A percentile compares a stretch with the other conserved stretches of the same genome.
phyloP scores from a whole-genome alignment of 2,888 invertebrate species.

The Xestia xanthographa region DNA sequence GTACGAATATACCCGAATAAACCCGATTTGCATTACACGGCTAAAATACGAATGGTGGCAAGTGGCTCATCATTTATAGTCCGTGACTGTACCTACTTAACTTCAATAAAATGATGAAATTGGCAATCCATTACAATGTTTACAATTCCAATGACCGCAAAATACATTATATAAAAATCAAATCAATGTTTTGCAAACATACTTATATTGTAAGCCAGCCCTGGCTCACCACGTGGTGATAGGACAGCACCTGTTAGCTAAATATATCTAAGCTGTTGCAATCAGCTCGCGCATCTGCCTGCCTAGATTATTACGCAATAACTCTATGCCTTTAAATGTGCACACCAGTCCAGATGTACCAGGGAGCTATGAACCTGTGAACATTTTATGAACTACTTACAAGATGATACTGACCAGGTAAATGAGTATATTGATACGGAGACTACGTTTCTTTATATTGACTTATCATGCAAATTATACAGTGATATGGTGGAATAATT shows the following conservation, averaged over 20 bases:
- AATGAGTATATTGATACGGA: slow-evolving; percentile 54
- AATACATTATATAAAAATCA: not conserved
- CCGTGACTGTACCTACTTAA: too few relatives aligned
- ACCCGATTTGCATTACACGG: too few relatives aligned
- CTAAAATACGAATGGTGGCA: too few relatives aligned
- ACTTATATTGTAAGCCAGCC: slow-evolving; percentile 69
- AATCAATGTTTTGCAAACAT: slow-evolving; percentile 28
- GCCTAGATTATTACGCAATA: slow-evolving; percentile 87
- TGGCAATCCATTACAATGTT: too few relatives aligned
- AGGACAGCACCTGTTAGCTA: slow-evolving; percentile 86
- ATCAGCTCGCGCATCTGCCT: slow-evolving; percentile 88
- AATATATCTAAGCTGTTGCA: slow-evolving; percentile 82
- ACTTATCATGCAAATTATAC: slow-evolving; percentile 19
- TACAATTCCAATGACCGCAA: not conserved
- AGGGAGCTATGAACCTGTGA: slow-evolving; percentile 81
- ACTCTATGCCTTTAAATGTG: slow-evolving; percentile 80
- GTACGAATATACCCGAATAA: too few relatives aligned
- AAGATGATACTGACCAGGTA: slow-evolving; percentile 55
- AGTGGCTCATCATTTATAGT: too few relatives aligned
- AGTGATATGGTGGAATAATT: slow-evolving; percentile 19
- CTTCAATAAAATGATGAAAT: too few relatives aligned
- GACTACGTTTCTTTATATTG: slow-evolving; percentile 42
- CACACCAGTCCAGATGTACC: slow-evolving; percentile 82
- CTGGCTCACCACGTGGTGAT: slow-evolving; percentile 81
- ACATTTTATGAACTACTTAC: slow-evolving; percentile 77